Conservation (phyloP, 2,113 vertebrate genomes). For the Capreolus pygargus region DNA sequence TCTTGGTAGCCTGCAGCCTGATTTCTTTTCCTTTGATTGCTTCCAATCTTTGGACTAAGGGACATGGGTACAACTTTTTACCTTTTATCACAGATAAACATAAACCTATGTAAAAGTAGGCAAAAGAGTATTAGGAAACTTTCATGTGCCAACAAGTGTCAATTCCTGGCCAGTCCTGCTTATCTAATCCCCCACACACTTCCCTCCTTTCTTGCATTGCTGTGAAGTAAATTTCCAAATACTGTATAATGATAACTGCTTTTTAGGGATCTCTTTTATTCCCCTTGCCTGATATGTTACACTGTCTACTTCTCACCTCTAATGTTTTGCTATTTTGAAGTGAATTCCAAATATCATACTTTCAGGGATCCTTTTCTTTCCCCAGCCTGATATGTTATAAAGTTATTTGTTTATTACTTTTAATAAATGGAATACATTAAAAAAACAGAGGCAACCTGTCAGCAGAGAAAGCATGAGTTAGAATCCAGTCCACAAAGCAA, state of each 20-base stretch:
- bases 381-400: not conserved
- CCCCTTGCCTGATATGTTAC: not conserved
- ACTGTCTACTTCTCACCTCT: not conserved
- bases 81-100: not conserved
- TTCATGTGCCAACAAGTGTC: not conserved
- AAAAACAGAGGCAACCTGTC: not conserved
- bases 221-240: not conserved
- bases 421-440: not conserved
- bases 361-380: not conserved
- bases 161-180: not conserved
- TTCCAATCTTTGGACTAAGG: not conserved
- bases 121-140: not conserved
- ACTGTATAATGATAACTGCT: not conserved
- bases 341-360: not conserved
- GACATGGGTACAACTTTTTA: not conserved
- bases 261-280: not conserved
- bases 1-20: not conserved
- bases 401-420: slow-evolving; percentile 31
- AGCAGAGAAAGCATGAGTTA: not conserved
- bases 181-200: not conserved
- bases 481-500: not conserved
- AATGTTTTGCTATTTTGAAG: not conserved
- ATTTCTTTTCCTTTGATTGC: not conserved
- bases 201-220: not conserved
- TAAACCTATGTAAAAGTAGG: not conserved